Evolutionary conservation across 2,888 invertebrate species (phyloP), one percentile per base, ranked within the genome.

Genomic region (Colletes collaris): DNA sequence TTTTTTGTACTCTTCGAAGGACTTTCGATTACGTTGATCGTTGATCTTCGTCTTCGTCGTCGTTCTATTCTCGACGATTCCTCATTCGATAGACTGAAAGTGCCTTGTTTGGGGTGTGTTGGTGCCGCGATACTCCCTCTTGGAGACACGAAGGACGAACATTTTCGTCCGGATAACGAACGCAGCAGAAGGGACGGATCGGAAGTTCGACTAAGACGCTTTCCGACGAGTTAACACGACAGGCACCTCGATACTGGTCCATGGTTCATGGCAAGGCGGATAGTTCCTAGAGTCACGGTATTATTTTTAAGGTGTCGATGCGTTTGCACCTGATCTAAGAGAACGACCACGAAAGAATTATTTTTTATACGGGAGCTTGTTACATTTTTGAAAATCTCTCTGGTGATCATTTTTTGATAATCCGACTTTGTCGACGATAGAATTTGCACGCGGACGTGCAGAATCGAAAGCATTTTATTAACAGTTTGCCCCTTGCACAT

Each of bases 201-300:
- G 49, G 11, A 19, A 52, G 44, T 53, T 58, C 56, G 66, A n/a
- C 6, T 8, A 46, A 46, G 44, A 46, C 8, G 44, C 44, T 46
- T 46, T 8, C 44, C 44, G 44, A 46, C 44, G 44, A 46, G 44
- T 46, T 46, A 49, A 52, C 66, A 55, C 11, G 52, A 67, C 35
- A 60, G 68, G 44, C 79, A 86, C 65, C 71, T 59, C 71, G 68
- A 86, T 55, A 83, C 81, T 84, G 82, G 79, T 85, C 80, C 86
- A 85, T 73, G 83, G 76, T 85, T 76, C 85, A 87, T 65, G 83
- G 85, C 86, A 87, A 90, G 86, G 90, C 90, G 89, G 85, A 91
- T 90, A 92, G 92, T 92, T 92, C 92, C 91, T 92, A 92, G 91
- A 89, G 91, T 90, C 91, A 90, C 89, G 91, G 92, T 92, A 92